Base-by-base conservation (phyloP, 53 echinoderm and acorn worm species). In the Antedon mediterranea region DNA sequence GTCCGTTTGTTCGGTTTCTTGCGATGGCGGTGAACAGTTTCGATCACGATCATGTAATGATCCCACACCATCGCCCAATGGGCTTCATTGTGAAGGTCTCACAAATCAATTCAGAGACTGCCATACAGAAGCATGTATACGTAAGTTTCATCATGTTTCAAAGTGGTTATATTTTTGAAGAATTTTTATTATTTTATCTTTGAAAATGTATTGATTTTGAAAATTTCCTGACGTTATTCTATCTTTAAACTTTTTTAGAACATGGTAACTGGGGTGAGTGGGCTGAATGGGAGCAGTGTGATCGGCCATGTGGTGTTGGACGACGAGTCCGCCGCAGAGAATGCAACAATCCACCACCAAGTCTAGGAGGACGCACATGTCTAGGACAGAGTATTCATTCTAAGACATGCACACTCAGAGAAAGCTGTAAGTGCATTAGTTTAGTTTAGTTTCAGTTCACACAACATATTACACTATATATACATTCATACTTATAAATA, bases 71-170 rank as follows among this genome's bases (percentile, higher is more conserved):
- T 90, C 80, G 30, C 81, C 89, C 73, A 85, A 85, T 14, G 97
- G 98, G 0, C 78, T 92, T 33, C 79, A 81, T 11, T 97, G 97
- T 43, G 75, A 83, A 3, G 98, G 92, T 18, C 78, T 82, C 6
- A 73, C 76, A 1, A 34, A 77, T 2, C 87, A 93, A 70, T 72
- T 82, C n/a, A 41, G 83, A 43, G 71, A 30, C 0, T 92, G 98
- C 82, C 90, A 97, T 76, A 80, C 88, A 34, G 76, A 85, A 31
- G 82, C 87, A 43, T 97, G 98, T 57, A 80, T 82, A 86, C 84
- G 92, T 97, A 82, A 80, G 84, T 43, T 73, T 13, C 26, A 6
- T 37, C 4, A 37, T 37, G 37, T 11, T 6, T 37, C 57, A 18
- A 18, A 18, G 57, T 57, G 23, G 9, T 57, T 57, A 2, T 57